These are phyloP conservation scores for Tethya wilhelma DNA, from an alignment of 37 sponge, comb jelly and placozoan genomes.

Conservation along the genomic window DNA sequence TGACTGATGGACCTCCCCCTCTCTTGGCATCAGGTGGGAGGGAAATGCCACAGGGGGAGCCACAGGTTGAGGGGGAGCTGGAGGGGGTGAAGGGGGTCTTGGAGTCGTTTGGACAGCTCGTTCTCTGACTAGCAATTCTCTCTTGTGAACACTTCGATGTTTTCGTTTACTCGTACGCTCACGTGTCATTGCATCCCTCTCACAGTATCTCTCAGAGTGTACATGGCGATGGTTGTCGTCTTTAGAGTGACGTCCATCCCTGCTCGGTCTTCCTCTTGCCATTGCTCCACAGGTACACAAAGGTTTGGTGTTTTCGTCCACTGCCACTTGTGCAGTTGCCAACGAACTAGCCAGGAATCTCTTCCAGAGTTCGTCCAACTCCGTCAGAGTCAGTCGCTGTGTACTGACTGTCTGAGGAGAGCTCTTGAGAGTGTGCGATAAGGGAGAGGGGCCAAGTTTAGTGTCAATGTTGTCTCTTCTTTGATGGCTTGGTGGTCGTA, in stretches of 20 bases:
- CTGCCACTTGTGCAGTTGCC: neutral
- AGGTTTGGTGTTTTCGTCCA: neutral
- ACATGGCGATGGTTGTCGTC: too few species aligned
- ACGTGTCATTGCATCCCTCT: too few species aligned
- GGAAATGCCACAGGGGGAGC: neutral
- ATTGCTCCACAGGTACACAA: constrained; percentile 6
- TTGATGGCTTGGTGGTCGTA: neutral
- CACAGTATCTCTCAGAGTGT: too few species aligned
- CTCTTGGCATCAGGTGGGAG: neutral
- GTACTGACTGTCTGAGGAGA: too few species aligned
- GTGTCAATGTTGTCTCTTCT: too few species aligned
- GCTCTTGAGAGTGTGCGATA: too few species aligned
- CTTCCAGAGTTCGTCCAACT: constrained; percentile 23
- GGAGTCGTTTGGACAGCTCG: neutral
- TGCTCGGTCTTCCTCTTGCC: too few species aligned
- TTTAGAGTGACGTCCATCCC: too few species aligned
- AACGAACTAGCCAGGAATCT: constrained; percentile 19
- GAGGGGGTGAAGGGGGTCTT: neutral
- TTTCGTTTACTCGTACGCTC: too few species aligned
- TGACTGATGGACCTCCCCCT: neutral
- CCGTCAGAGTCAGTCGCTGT: constrained; percentile 8
- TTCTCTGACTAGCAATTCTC: too few species aligned
- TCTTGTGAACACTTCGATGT: too few species aligned
- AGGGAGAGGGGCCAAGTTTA: too few species aligned
- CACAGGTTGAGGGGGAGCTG: neutral